Evolutionary conservation across 2,113 vertebrate genomes (phyloP).

Genomic region (Pelobates fuscus): DNA sequence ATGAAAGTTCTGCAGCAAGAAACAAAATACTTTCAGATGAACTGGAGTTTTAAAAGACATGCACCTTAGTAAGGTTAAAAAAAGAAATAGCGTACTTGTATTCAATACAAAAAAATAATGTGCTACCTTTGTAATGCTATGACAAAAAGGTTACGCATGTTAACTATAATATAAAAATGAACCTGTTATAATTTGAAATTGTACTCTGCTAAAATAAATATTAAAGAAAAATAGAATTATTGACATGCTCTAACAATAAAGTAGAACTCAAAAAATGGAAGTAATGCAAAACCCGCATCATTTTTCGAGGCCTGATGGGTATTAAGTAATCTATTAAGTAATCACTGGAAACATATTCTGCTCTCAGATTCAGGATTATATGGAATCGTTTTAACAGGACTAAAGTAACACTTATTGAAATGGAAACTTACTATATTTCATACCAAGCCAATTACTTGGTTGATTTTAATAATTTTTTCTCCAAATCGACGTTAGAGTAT

Average conservation of each 20-base stretch:
- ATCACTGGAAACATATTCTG: not conserved
- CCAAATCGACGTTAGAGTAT: not conserved
- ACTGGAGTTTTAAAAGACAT: conserved; percentile 45
- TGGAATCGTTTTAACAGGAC: not conserved
- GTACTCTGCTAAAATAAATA: too few relatives aligned
- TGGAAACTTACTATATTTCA: not conserved
- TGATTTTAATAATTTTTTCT: not conserved
- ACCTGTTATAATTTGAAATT: too few relatives aligned
- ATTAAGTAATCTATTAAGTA: not conserved
- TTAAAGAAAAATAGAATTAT: too few relatives aligned
- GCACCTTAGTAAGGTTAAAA: conserved; percentile 25
- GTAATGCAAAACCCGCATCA: too few relatives aligned
- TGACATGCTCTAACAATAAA: too few relatives aligned
- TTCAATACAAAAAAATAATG: conserved; percentile 48
- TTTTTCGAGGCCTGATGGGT: not conserved
- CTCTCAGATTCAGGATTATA: not conserved
- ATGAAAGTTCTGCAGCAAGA: conserved; percentile 43
- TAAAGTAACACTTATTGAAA: not conserved
- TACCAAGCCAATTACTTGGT: not conserved
- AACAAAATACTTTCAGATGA: conserved; percentile 52
- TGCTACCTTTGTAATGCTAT: not conserved
- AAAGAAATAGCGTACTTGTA: conserved; percentile 21
- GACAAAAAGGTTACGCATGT: too few relatives aligned
- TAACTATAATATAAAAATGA: too few relatives aligned
- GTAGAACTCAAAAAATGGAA: too few relatives aligned